Conservation (phyloP, 2,113 vertebrate species). For the Pterocles burchelli region DNA sequence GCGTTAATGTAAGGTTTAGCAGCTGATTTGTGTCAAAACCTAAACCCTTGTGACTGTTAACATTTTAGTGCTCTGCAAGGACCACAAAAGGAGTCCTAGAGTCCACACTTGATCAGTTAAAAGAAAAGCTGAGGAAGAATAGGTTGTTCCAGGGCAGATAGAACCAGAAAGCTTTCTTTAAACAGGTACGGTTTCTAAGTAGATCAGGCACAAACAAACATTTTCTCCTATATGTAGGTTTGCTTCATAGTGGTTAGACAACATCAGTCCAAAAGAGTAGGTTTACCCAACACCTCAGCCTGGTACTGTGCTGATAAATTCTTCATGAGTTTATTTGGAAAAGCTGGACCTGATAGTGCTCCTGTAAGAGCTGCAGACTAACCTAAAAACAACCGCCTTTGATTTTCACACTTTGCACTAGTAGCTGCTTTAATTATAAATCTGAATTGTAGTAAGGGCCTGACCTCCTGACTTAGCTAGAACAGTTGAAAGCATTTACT, state of each 20-base stretch:
- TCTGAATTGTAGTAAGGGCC: slow-evolving; percentile 7
- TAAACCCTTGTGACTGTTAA: background rate
- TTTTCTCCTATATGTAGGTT: background rate
- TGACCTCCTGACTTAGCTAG: background rate
- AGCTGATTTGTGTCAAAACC: background rate
- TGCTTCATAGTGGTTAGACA: background rate
- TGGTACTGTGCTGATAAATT: background rate
- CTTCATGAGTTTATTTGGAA: background rate
- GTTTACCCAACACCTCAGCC: background rate
- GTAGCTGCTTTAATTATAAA: slow-evolving; percentile 23
- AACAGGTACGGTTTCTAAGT: background rate
- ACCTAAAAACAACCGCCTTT: background rate
- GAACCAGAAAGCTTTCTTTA: background rate
- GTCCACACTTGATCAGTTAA: background rate
- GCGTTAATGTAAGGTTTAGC: background rate
- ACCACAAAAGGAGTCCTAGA: background rate
- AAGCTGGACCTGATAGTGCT: background rate
- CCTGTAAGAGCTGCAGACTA: background rate
- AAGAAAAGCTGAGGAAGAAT: background rate
- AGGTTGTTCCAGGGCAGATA: background rate
- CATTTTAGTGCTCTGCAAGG: background rate
- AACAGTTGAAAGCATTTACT: slow-evolving; percentile 47
- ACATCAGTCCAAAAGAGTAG: background rate
- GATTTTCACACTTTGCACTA: background rate
- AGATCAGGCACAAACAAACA: background rate